These are phyloP conservation scores for Acropternis orthonyx DNA, from an alignment of 2,797 vertebrate species.

Conservation along the genomic window DNA sequence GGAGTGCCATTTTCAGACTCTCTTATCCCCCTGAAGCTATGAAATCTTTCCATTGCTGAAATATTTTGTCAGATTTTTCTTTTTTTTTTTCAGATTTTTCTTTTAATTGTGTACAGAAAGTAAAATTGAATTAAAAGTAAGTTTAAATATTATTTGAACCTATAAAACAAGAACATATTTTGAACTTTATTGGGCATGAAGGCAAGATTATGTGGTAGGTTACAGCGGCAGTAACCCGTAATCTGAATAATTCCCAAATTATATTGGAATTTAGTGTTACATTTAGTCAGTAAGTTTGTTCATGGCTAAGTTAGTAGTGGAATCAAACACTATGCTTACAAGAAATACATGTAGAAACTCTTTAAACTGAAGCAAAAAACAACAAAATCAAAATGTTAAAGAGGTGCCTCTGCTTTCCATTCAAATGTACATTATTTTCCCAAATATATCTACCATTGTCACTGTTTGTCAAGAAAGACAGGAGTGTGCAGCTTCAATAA, in stretches of 20 bases:
- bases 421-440: not conserved
- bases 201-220: not conserved
- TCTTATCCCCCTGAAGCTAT: not conserved
- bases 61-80: not conserved
- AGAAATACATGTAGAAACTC: not conserved
- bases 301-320: not conserved
- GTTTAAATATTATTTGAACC: not conserved
- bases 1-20: not conserved
- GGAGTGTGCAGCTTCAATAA: rapidly evolving
- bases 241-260: not conserved
- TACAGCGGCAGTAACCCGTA: not conserved
- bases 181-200: not conserved
- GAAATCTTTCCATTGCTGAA: not conserved
- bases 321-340: not conserved
- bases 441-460: not conserved
- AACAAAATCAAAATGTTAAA: not conserved
- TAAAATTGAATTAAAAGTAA: not conserved
- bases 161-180: not conserved
- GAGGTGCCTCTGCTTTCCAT: not conserved
- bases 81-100: not conserved
- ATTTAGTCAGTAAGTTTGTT: not conserved
- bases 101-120: not conserved
- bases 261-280: not conserved
- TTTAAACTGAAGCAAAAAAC: not conserved
- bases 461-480: not conserved